Base-by-base conservation (phyloP, 2,888 invertebrate species). In the Cerastis leucographa region DNA sequence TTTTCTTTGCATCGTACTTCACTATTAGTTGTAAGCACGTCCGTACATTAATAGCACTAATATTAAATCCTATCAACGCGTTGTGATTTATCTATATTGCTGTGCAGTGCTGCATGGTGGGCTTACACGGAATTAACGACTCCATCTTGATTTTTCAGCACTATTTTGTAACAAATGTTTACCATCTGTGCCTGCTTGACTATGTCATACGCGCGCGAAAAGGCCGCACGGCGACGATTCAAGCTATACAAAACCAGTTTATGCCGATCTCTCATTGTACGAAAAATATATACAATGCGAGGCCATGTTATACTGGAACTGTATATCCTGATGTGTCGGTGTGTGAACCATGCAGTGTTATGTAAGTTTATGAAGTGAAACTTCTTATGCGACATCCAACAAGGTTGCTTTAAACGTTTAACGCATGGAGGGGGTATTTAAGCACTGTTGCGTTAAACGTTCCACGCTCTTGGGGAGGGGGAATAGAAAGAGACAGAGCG, bases 21-120 rank as follows among this genome's bases (percentile, higher is more conserved):
- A 71, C 22, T 35, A 64, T 40, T 74, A 80, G 64, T 35, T 62
- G 19, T 87, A 71, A 86, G 81, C 88, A 84, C 82, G 82, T 88
- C 82, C 85, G 76, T 77, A 83, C 25, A 12, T 62, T 54, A 35
- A 25, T 66, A 78, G 78, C 88, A 88, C 88, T 72, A 66, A 78
- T 65, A 51, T 66, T 82, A 61, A 61, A 77, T 78, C 77, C 76
- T 87, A 87, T 79, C 74, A 88, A 68, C 74, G 88, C 76, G 87
- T 89, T 88, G 89, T 89, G 89, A 89, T 80, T 61, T 83, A 71
- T 79, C 69, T 84, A 59, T 88, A 78, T 74, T 66, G 42, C 25
- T 68, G 14, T 78, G 9, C 19, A 61, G 61, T 19, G 61, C 19
- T 61, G 61, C 61, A 4, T 61, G 61, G 61, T 59, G 8, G 7